A percentile compares a stretch with the other conserved stretches of the same genome.
phyloP scores from a whole-genome alignment of 2,888 invertebrate species.

The Platynereis dumerilii region DNA sequence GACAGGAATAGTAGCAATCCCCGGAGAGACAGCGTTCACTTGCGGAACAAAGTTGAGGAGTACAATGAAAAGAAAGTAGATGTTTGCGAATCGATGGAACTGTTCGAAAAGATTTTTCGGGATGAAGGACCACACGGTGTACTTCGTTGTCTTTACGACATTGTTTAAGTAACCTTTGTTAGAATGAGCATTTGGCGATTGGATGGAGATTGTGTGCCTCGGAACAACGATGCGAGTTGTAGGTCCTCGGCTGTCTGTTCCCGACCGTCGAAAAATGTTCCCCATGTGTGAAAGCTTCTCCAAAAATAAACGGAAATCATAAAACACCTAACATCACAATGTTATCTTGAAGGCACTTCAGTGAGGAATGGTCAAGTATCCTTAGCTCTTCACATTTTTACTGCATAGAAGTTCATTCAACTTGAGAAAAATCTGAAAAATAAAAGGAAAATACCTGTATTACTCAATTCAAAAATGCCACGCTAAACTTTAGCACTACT shows the following conservation, averaged over 20 bases:
- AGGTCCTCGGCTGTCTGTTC: background rate
- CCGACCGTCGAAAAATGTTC: background rate
- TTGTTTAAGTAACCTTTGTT: slow-evolving; percentile 24
- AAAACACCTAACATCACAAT: too few relatives aligned
- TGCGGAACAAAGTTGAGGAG: slow-evolving; percentile 94
- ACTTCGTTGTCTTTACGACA: slow-evolving; percentile 69
- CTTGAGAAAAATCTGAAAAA: too few relatives aligned
- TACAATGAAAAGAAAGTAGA: slow-evolving; percentile 97
- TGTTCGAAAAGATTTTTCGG: slow-evolving; percentile 96
- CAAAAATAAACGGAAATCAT: background rate
- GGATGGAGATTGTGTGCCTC: slow-evolving; percentile 23
- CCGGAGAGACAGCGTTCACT: slow-evolving; percentile 87
- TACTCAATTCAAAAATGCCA: too few relatives aligned
- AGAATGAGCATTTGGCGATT: slow-evolving; percentile 16
- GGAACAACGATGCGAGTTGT: slow-evolving; percentile 21
- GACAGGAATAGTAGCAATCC: slow-evolving; percentile 93
- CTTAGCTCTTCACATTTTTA: too few relatives aligned
- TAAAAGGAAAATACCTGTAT: too few relatives aligned
- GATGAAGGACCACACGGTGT: slow-evolving; percentile 89
- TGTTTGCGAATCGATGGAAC: slow-evolving; percentile 95
- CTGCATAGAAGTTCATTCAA: too few relatives aligned
- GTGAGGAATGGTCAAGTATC: too few relatives aligned
- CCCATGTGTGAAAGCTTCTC: too few relatives aligned
- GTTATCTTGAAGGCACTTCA: too few relatives aligned
- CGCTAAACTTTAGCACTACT: too few relatives aligned